Evolutionary conservation across 2,113 vertebrate genomes (phyloP).

Genomic region (Mirounga angustirostris): DNA sequence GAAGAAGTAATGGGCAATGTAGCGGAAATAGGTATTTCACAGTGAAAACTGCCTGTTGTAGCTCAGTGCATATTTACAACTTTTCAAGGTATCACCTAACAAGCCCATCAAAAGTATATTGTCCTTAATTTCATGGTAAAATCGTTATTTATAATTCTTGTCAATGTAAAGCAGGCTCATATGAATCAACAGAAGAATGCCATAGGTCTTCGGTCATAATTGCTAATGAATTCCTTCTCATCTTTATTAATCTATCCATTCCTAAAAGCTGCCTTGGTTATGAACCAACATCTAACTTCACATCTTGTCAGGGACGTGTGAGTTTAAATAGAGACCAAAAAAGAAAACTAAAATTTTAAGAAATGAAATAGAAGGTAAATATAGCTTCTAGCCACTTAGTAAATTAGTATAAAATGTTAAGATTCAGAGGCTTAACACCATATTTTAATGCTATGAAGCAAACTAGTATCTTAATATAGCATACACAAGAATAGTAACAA

Average conservation of each 20-base stretch:
- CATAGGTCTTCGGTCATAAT: background rate
- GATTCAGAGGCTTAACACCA: background rate
- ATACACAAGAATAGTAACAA: background rate
- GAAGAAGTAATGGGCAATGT: background rate
- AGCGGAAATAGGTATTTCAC: background rate
- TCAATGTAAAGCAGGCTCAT: background rate
- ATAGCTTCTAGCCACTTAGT: background rate
- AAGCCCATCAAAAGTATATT: background rate
- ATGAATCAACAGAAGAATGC: background rate
- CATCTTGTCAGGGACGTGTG: background rate
- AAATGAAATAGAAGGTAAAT: background rate
- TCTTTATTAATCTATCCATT: background rate
- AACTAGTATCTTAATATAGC: background rate
- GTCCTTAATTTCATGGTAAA: background rate
- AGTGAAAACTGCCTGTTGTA: background rate
- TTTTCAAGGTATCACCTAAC: background rate
- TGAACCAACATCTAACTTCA: background rate
- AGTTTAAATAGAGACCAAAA: background rate
- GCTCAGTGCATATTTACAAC: background rate
- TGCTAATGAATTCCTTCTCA: background rate
- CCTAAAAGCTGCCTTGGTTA: background rate
- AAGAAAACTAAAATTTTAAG: background rate
- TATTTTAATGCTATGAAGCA: background rate
- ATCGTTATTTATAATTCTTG: background rate
- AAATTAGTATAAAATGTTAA: background rate